These are phyloP conservation scores for Parus major DNA, from an alignment of 2,113 vertebrate genomes.

Conservation along the genomic window DNA sequence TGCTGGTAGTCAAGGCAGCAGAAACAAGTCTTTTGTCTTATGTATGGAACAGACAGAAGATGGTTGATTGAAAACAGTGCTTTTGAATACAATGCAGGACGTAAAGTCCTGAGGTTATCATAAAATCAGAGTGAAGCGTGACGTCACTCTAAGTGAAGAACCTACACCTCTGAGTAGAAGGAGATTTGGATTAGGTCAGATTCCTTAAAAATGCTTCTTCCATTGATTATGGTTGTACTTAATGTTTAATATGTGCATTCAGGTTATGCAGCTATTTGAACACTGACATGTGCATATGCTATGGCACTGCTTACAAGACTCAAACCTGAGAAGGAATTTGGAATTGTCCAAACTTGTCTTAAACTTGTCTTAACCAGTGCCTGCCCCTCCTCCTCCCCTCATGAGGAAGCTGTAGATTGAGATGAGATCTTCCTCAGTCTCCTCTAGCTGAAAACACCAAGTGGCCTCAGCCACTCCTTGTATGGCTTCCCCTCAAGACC, in stretches of 20 bases:
- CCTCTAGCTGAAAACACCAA: background rate
- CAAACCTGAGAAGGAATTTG: background rate
- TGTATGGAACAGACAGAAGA: background rate
- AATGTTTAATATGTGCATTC: background rate
- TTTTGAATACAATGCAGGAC: background rate
- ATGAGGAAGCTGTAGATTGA: background rate
- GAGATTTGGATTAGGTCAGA: background rate
- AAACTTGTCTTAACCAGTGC: background rate
- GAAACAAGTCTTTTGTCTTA: background rate
- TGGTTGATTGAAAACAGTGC: background rate
- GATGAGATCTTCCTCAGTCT: background rate
- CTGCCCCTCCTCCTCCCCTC: background rate
- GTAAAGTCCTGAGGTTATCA: background rate
- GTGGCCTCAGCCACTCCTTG: background rate
- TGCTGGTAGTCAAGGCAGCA: background rate
- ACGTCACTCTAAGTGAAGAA: no score
- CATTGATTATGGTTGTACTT: background rate
- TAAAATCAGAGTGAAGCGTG: background rate
- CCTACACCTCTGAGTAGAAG: background rate
- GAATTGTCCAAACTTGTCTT: background rate
- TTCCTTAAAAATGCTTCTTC: background rate
- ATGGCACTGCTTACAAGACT: background rate
- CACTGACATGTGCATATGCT: background rate
- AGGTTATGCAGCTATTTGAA: background rate
- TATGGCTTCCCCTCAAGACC: background rate